These are phyloP conservation scores for Aldabrachelys gigantea DNA, from an alignment of 2,113 vertebrate genomes.

Conservation along the genomic window DNA sequence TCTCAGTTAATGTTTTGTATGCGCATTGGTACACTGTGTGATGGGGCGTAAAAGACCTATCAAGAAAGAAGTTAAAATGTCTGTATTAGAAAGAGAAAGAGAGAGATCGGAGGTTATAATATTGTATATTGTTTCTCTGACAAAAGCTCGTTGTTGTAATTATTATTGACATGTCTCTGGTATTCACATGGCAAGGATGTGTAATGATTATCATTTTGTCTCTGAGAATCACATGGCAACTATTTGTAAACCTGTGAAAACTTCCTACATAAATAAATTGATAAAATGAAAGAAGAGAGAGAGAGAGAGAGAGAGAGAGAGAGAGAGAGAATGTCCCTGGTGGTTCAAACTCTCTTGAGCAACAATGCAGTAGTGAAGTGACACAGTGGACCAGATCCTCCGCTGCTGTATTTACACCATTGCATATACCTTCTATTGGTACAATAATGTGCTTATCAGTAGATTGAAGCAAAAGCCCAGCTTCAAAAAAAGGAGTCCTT, in stretches of 20 bases:
- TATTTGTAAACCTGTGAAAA: neutral
- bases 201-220: neutral
- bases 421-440: slow-evolving; percentile 32
- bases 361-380: slow-evolving; percentile 39
- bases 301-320: too few relatives aligned
- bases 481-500: slow-evolving; percentile 61
- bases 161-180: neutral
- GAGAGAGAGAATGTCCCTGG: slow-evolving; percentile 13
- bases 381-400: neutral
- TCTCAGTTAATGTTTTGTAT: neutral
- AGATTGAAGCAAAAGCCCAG: slow-evolving; percentile 66
- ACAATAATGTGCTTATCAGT: slow-evolving; percentile 53
- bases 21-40: neutral
- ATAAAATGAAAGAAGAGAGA: neutral
- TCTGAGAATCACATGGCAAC: neutral
- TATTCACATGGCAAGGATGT: neutral
- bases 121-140: neutral
- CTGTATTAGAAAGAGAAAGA: neutral
- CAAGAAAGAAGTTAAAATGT: neutral
- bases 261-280: neutral
- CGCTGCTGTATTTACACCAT: neutral
- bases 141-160: neutral
- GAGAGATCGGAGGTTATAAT: neutral
- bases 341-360: slow-evolving; percentile 37
- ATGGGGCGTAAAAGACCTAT: neutral